Conservation (phyloP, 2,888 invertebrate species). For the Acrobasis repandana region DNA sequence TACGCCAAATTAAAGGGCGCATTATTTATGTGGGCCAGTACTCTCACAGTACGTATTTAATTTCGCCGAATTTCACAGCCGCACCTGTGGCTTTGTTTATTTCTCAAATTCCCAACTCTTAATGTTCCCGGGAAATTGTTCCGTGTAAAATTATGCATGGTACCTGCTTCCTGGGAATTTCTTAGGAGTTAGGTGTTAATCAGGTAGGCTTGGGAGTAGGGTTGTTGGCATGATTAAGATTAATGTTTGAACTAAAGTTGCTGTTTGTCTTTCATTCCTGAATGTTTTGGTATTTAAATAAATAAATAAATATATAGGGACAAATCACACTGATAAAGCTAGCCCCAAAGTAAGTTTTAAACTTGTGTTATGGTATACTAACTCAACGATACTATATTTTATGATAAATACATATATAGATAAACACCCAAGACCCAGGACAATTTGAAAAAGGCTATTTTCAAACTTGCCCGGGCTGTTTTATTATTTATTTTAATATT, state of each 20-base stretch:
- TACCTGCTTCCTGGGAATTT: slow-evolving; percentile 21
- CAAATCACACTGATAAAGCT: no score
- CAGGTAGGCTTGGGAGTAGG: slow-evolving; percentile 2
- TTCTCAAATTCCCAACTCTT: slow-evolving; percentile 51
- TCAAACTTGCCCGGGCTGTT: no score
- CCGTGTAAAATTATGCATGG: slow-evolving; percentile 39
- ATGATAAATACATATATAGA: no score
- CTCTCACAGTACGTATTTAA: slow-evolving; percentile 56
- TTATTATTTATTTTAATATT: no score
- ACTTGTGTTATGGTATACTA: no score
- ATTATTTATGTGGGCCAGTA: slow-evolving; percentile 61
- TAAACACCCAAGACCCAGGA: no score
- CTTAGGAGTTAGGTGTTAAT: slow-evolving; percentile 20
- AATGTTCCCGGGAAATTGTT: slow-evolving; percentile 48
- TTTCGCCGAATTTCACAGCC: slow-evolving; percentile 43
- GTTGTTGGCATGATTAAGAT: not conserved
- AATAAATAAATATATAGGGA: no score
- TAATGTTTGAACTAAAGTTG: not conserved
- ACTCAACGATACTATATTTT: no score
- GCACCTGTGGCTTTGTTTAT: slow-evolving; percentile 76
- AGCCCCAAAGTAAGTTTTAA: no score
- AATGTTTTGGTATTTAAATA: no score
- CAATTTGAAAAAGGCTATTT: no score
- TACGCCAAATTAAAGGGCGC: slow-evolving; percentile 50
- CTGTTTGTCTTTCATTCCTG: no score